These are phyloP conservation scores for Chloroclystis v-ata DNA, from an alignment of 2,888 invertebrate species.

Conservation along the genomic window DNA sequence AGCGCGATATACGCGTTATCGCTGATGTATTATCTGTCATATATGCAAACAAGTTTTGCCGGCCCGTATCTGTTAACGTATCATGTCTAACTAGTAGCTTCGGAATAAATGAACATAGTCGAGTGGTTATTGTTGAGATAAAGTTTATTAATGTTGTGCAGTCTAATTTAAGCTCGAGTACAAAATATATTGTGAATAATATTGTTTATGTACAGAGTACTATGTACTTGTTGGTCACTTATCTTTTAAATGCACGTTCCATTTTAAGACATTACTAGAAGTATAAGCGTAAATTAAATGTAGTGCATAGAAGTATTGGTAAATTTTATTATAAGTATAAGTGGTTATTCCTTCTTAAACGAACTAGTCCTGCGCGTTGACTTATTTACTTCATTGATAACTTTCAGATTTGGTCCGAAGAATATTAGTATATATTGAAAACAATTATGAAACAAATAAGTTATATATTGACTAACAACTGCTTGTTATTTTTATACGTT, in stretches of 20 bases:
- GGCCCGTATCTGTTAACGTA: slow-evolving; percentile 42
- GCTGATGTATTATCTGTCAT: slow-evolving; percentile 61
- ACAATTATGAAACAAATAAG: slow-evolving; percentile 22
- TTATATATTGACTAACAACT: slow-evolving; percentile 28
- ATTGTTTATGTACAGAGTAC: slow-evolving; percentile 32
- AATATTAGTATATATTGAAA: slow-evolving; percentile 68
- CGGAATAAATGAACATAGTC: slow-evolving; percentile 57
- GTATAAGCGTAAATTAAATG: slow-evolving; percentile 44
- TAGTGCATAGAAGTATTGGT: slow-evolving; percentile 31
- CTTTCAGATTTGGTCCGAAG: slow-evolving; percentile 74
- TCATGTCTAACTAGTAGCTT: slow-evolving; percentile 50
- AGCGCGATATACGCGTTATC: slow-evolving; percentile 49
- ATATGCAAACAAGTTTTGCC: slow-evolving; percentile 53
- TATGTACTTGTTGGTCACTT: slow-evolving; percentile 35
- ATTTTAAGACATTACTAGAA: slow-evolving; percentile 30
- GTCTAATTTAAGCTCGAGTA: slow-evolving; percentile 45
- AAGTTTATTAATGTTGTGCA: slow-evolving; percentile 56
- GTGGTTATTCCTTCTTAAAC: slow-evolving; percentile 24
- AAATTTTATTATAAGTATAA: slow-evolving; percentile 26
- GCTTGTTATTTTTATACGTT: slow-evolving; percentile 17
- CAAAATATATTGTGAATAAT: slow-evolving; percentile 29
- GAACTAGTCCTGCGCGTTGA: slow-evolving; percentile 4
- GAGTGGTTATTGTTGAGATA: slow-evolving; percentile 58
- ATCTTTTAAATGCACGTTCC: slow-evolving; percentile 34
- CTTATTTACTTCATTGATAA: slow-evolving; percentile 10